These are phyloP conservation scores for Drosophila merina DNA, from an alignment of 2,888 invertebrate species.

Conservation along the genomic window DNA sequence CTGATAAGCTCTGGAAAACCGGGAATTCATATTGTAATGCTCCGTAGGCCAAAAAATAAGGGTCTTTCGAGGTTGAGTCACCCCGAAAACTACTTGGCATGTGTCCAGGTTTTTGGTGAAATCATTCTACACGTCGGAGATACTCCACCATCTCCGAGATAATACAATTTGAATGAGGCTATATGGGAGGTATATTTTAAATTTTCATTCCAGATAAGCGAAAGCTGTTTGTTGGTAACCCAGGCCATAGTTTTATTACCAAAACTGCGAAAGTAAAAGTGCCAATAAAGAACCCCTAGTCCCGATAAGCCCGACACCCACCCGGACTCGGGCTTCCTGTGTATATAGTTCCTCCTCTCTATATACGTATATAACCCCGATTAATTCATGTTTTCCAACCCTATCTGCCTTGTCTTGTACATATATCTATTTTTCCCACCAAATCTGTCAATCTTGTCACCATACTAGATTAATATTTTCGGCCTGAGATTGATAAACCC, in stretches of 20 bases:
- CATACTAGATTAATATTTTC: slow-evolving; percentile 14
- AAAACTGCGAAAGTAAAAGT: slow-evolving; percentile 56
- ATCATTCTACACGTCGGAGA: not conserved
- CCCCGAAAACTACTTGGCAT: not conserved
- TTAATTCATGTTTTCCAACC: slow-evolving; percentile 33
- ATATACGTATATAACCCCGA: not conserved
- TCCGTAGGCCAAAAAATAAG: slow-evolving; percentile 8
- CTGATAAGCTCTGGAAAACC: slow-evolving; percentile 7
- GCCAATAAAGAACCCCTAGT: slow-evolving; percentile 32
- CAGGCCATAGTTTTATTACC: slow-evolving; percentile 29
- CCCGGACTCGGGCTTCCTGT: slow-evolving; percentile 6
- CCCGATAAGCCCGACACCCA: slow-evolving; percentile 19
- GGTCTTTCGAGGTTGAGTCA: slow-evolving; percentile 12
- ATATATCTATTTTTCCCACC: slow-evolving; percentile 4
- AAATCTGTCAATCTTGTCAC: slow-evolving; percentile 12
- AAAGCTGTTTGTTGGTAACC: slow-evolving; percentile 16
- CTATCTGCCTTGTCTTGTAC: not conserved
- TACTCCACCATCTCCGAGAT: not conserved
- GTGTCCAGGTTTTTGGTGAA: not conserved
- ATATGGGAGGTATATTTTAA: not conserved
- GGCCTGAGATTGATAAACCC: slow-evolving; percentile 30
- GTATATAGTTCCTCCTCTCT: not conserved
- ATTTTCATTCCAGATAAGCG: not conserved
- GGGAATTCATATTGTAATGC: slow-evolving; percentile 9
- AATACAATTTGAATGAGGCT: not conserved